Percentiles rank a stretch among this genome's conserved stretches.
Evolutionary conservation across 1,140 invertebrate species (phyloP).

Genomic region (Ridgeia piscesae): DNA sequence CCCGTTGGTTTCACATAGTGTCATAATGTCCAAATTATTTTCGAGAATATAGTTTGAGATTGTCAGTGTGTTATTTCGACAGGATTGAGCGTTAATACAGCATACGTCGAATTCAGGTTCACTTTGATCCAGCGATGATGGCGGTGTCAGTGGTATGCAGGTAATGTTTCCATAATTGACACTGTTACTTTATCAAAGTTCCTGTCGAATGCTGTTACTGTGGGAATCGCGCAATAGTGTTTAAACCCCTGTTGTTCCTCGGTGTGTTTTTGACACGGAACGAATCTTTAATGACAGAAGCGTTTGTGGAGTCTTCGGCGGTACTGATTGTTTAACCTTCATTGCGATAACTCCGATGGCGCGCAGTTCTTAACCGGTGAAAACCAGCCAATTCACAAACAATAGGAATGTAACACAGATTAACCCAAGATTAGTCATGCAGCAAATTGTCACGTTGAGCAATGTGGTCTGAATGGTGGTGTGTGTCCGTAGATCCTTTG

Average conservation of each 20-base stretch:
- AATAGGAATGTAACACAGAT: no score
- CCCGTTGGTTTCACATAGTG: background rate
- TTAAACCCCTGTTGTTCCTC: background rate
- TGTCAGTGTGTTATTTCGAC: background rate
- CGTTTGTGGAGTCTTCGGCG: background rate
- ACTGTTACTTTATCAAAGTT: background rate
- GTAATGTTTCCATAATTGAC: background rate
- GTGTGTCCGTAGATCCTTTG: no score
- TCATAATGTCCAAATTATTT: background rate
- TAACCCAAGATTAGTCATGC: no score
- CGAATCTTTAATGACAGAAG: background rate
- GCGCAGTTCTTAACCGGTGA: no score
- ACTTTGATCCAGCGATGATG: background rate
- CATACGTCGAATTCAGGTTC: background rate
- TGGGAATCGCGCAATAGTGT: background rate
- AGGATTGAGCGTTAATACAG: background rate
- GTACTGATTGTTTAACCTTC: no score
- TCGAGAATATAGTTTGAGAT: background rate
- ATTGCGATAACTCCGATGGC: no score
- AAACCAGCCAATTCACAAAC: no score
- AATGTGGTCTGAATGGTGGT: no score
- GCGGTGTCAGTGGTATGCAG: background rate
- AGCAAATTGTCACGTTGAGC: no score
- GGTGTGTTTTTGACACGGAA: background rate
- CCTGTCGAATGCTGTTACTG: background rate